A percentile compares a stretch with the other conserved stretches of the same genome.
Evolutionary conservation across 2,797 vertebrate species (phyloP).

Genomic region (Fundulus diaphanus): DNA sequence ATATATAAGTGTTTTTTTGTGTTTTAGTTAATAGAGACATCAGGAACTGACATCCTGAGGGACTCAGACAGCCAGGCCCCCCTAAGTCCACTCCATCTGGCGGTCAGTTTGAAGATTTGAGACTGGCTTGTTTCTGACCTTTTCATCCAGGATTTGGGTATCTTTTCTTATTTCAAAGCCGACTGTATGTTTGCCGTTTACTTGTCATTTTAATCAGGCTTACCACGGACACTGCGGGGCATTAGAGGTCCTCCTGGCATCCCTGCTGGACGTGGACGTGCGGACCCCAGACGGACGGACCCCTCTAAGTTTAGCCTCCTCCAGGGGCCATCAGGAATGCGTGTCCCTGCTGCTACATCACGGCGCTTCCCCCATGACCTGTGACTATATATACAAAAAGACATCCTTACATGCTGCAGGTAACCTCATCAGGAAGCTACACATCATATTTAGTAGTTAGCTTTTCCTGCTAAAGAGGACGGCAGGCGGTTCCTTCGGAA

Average conservation of each 20-base stretch:
- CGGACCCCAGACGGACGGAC: conserved; percentile 92
- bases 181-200: conserved; percentile 4
- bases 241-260: conserved; percentile 92
- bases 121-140: background rate
- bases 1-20: conserved; percentile 17
- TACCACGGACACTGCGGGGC: conserved; percentile 96
- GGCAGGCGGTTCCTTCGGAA: background rate
- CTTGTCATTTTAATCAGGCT: conserved; percentile 78
- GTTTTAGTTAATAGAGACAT: conserved; percentile 92
- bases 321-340: conserved; percentile 95
- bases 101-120: conserved; percentile 85
- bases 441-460: background rate
- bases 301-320: conserved; percentile 91
- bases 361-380: conserved; percentile 91
- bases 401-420: conserved; percentile 95
- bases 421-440: conserved; percentile 59
- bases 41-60: conserved; percentile 89
- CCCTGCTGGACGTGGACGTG: conserved; percentile 93
- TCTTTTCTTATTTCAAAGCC: background rate
- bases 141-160: background rate
- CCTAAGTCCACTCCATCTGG: conserved; percentile 94
- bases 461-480: background rate
- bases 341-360: conserved; percentile 96
- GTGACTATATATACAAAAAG: conserved; percentile 92
- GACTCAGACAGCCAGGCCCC: conserved; percentile 89